Percentiles rank a stretch among this genome's conserved stretches.
Evolutionary conservation across 2,797 vertebrate species (phyloP).

Genomic region (Malurus splendens): DNA sequence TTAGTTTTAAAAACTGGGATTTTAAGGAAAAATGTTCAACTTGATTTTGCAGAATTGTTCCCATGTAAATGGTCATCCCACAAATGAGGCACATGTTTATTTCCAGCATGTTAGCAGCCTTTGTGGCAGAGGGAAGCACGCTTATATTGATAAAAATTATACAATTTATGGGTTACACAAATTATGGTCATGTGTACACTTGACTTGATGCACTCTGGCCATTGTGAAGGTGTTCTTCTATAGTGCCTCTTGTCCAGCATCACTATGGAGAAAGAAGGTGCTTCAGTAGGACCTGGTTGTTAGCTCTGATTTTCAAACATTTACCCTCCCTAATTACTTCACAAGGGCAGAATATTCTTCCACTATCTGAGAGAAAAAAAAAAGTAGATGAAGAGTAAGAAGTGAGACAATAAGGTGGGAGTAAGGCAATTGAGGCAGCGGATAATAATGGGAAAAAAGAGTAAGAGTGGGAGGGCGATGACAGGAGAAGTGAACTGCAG

Average conservation of each 20-base stretch:
- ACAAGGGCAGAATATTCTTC: not conserved
- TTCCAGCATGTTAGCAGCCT: not conserved
- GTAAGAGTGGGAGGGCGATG: not conserved
- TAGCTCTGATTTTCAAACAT: not conserved
- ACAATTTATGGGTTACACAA: not conserved
- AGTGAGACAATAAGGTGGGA: not conserved
- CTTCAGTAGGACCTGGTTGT: not conserved
- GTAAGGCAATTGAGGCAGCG: not conserved
- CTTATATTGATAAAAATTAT: not conserved
- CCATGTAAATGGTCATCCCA: not conserved
- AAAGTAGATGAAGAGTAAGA: not conserved
- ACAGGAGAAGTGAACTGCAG: not conserved
- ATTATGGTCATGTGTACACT: rapidly evolving
- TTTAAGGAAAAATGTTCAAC: not conserved
- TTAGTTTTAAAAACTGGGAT: not conserved
- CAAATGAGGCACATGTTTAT: not conserved
- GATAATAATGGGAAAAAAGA: not conserved
- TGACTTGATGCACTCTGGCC: not conserved
- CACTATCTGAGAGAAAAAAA: not conserved
- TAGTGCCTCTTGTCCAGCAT: not conserved
- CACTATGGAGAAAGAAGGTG: conserved; percentile 17
- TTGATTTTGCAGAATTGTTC: not conserved
- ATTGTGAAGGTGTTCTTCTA: not conserved
- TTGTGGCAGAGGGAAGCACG: not conserved
- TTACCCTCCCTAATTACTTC: not conserved